Evolutionary conservation across 2,888 invertebrate genomes (phyloP).

Genomic region (Nemoura dubitans): DNA sequence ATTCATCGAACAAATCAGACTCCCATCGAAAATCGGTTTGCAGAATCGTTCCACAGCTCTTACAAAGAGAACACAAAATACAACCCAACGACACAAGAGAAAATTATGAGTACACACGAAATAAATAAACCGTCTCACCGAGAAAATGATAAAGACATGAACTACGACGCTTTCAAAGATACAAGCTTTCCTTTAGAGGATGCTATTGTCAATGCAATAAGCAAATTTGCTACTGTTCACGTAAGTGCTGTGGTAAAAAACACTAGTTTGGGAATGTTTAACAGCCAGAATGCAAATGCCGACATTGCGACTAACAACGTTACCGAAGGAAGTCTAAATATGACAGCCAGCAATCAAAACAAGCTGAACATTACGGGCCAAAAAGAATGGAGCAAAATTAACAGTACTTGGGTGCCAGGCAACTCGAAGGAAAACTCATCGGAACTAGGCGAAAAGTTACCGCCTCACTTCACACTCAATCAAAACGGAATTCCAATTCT

Average conservation of each 20-base stretch:
- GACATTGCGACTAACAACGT: conserved; percentile 18
- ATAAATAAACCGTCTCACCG: conserved; percentile 8
- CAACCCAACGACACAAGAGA: too few species aligned
- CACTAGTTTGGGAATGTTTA: conserved; percentile 22
- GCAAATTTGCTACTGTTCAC: conserved; percentile 45
- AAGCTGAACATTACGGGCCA: not conserved
- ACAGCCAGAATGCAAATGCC: conserved; percentile 8
- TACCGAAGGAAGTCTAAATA: conserved; percentile 21
- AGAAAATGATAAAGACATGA: conserved; percentile 31
- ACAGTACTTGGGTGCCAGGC: not conserved
- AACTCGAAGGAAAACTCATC: not conserved
- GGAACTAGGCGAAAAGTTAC: conserved; percentile 51
- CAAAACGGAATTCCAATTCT: conserved; percentile 73
- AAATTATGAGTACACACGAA: not conserved
- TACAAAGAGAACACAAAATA: conserved; percentile 3
- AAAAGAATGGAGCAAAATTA: not conserved
- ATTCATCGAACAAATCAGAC: not conserved
- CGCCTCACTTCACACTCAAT: conserved; percentile 69
- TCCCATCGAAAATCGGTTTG: not conserved
- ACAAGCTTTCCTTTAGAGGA: conserved; percentile 25
- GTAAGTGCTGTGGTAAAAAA: conserved; percentile 32
- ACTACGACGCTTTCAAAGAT: conserved; percentile 33
- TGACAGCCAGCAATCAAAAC: not conserved
- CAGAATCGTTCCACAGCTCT: not conserved
- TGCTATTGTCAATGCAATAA: conserved; percentile 43